phyloP scores from a whole-genome alignment of 2,888 invertebrate genomes.

The Podabrus alpinus region DNA sequence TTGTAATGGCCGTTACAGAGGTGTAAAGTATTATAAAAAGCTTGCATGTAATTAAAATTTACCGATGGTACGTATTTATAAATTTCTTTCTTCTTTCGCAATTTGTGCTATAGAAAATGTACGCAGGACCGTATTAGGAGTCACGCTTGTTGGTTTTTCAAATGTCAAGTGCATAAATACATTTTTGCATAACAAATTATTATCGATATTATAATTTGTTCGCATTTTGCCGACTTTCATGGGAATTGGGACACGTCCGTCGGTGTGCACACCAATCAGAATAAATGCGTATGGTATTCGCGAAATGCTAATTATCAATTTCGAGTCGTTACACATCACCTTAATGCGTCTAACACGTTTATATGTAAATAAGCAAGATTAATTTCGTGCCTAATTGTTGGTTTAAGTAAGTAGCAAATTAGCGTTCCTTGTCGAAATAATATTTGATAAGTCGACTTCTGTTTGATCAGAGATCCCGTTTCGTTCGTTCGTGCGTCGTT shows the following conservation, averaged over 20 bases:
- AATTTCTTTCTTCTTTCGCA: neutral
- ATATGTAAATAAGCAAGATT: neutral
- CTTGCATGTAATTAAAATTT: slow-evolving; percentile 25
- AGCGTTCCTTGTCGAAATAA: neutral
- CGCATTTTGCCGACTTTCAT: neutral
- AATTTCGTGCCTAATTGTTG: neutral
- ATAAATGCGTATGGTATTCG: slow-evolving; percentile 7
- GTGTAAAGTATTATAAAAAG: slow-evolving; percentile 24
- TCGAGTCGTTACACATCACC: slow-evolving; percentile 9
- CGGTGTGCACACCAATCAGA: neutral
- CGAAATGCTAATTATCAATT: slow-evolving; percentile 14
- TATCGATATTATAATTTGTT: neutral
- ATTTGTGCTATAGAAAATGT: neutral
- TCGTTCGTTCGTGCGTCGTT: neutral
- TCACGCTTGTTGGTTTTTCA: neutral
- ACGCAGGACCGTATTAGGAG: neutral
- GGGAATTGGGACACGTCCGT: slow-evolving; percentile 15
- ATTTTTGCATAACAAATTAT: slow-evolving; percentile 1
- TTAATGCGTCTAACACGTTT: slow-evolving; percentile 8
- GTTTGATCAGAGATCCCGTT: neutral
- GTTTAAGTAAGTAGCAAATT: neutral
- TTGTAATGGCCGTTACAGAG: slow-evolving; percentile 21
- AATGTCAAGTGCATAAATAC: neutral
- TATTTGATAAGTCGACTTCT: neutral
- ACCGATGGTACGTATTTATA: slow-evolving; percentile 1